A percentile compares a stretch with the other conserved stretches of the same genome.
phyloP scores from a whole-genome alignment of 53 echinoderm and acorn worm species.

The Echinometra lucunter region DNA sequence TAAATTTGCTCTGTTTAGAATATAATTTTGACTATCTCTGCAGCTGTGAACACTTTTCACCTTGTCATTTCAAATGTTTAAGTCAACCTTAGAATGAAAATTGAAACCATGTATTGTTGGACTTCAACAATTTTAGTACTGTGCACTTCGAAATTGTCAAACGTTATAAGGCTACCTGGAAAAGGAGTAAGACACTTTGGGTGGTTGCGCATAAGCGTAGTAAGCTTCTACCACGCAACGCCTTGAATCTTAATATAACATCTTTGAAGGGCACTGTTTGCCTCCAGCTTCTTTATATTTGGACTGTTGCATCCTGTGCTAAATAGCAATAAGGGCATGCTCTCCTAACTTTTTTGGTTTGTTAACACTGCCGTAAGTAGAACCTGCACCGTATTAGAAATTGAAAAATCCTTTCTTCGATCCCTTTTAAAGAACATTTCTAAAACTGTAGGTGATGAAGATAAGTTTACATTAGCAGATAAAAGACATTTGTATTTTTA shows the following conservation, averaged over 20 bases:
- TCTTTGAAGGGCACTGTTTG: slow-evolving; percentile 24
- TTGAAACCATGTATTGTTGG: not conserved
- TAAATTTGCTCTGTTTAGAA: no score
- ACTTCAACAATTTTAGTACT: no score
- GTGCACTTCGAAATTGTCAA: not conserved
- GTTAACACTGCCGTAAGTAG: no score
- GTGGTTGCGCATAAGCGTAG: not conserved
- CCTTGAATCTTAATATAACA: slow-evolving; percentile 37
- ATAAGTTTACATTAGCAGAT: no score
- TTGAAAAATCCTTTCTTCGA: not conserved
- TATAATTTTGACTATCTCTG: no score
- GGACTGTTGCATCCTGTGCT: slow-evolving; percentile 12
- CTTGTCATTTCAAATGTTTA: no score
- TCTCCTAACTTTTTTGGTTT: not conserved
- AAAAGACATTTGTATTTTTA: no score
- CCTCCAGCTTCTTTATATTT: slow-evolving; percentile 46
- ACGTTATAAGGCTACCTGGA: not conserved
- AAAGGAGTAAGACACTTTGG: not conserved
- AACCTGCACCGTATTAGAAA: not conserved
- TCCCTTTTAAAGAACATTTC: not conserved
- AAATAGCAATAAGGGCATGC: slow-evolving; percentile 40
- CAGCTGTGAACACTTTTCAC: no score
- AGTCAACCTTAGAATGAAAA: not conserved
- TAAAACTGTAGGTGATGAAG: no score
- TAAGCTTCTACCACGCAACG: not conserved